These are phyloP conservation scores for Solenopsis invicta DNA, from an alignment of 1,140 invertebrate species.

Conservation along the genomic window DNA sequence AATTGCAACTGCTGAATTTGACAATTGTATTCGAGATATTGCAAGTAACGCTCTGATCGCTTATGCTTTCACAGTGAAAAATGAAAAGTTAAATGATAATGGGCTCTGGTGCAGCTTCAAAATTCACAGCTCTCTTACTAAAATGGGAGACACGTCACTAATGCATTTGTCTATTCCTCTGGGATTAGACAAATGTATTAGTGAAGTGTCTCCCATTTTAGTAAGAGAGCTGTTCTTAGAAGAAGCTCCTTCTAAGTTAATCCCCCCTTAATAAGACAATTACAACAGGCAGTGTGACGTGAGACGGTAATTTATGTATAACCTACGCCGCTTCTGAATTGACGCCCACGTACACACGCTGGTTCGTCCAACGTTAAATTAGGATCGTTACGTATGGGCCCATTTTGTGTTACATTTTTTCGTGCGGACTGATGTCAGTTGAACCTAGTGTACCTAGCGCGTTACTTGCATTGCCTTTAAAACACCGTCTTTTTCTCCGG, in stretches of 20 bases:
- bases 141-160: too few relatives aligned
- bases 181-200: background rate
- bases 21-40: background rate
- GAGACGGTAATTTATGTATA: conserved; percentile 12
- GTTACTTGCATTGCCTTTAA: background rate
- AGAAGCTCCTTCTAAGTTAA: background rate
- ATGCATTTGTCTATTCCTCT: too few relatives aligned
- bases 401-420: background rate
- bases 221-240: background rate
- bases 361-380: background rate
- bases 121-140: background rate
- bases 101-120: background rate
- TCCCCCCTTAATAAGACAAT: background rate
- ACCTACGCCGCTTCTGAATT: conserved; percentile 10
- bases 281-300: background rate
- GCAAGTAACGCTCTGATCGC: background rate
- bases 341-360: background rate
- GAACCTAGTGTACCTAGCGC: background rate
- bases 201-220: background rate
- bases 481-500: background rate
- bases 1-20: background rate
- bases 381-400: background rate
- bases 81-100: background rate
- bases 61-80: background rate
- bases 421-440: background rate